A percentile compares a stretch with the other conserved stretches of the same genome.
phyloP scores from a whole-genome alignment of 2,888 invertebrate genomes.

The Xestobium rufovillosum region DNA sequence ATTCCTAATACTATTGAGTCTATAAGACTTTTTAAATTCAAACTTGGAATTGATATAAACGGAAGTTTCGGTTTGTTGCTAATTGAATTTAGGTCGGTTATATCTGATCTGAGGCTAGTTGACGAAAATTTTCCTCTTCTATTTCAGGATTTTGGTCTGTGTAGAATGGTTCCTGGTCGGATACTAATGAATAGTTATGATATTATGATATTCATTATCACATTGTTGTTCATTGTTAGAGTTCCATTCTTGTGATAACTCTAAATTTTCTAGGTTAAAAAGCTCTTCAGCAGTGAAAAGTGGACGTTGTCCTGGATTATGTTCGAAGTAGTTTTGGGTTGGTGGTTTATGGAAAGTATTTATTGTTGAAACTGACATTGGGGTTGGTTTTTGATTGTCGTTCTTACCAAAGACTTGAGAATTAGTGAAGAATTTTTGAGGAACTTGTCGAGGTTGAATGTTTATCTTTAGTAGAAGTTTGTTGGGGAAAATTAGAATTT shows the following conservation, averaged over 20 bases:
- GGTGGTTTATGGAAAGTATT: neutral
- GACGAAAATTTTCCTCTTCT: slow-evolving; percentile 15
- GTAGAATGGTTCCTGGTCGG: neutral
- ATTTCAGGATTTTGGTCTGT: slow-evolving; percentile 1
- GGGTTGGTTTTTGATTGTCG: slow-evolving; percentile 1
- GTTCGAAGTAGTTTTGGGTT: neutral
- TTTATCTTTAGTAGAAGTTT: neutral
- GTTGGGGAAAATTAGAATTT: neutral
- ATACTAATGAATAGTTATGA: too few relatives aligned
- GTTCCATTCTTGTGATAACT: too few relatives aligned
- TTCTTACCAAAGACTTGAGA: neutral
- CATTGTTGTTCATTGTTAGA: too few relatives aligned
- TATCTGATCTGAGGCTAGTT: slow-evolving; percentile 12
- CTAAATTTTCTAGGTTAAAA: too few relatives aligned
- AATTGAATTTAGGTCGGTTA: slow-evolving; percentile 12
- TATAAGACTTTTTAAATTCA: slow-evolving; percentile 16
- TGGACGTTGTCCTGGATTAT: neutral
- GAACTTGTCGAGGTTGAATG: neutral
- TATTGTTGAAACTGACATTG: slow-evolving; percentile 1
- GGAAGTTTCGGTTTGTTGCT: slow-evolving; percentile 11
- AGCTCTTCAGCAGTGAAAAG: too few relatives aligned
- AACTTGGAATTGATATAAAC: slow-evolving; percentile 9
- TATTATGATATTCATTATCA: too few relatives aligned
- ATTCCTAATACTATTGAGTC: slow-evolving; percentile 18
- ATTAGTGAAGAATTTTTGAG: neutral